phyloP scores from a whole-genome alignment of 2,888 invertebrate genomes.

The Paralinhomoeus sp. region DNA sequence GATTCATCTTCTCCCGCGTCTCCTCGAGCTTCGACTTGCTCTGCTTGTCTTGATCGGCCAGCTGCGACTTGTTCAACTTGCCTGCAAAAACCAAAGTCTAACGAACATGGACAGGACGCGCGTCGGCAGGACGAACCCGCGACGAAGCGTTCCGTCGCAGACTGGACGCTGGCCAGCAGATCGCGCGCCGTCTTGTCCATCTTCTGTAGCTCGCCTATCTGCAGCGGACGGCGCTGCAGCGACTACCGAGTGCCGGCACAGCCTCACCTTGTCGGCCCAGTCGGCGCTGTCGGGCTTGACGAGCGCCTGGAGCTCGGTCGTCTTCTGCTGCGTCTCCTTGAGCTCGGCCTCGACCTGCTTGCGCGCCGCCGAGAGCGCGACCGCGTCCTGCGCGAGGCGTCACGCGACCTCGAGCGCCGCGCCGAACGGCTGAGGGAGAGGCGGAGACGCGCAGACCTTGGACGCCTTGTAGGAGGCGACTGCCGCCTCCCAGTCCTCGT shows the following conservation, averaged over 20 bases:
- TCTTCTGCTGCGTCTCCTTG: constrained; percentile 35
- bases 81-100: constrained; percentile 4
- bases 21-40: constrained; percentile 10
- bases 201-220: constrained; percentile 37
- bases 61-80: constrained; percentile 8
- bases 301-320: constrained; percentile 34
- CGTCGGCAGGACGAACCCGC: constrained; percentile 29
- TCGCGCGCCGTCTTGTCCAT: constrained; percentile 31
- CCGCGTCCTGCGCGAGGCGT: constrained; percentile 6
- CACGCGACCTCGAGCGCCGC: too few species aligned
- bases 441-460: constrained; percentile 30
- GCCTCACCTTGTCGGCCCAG: constrained; percentile 37
- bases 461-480: constrained; percentile 38
- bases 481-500: constrained; percentile 39
- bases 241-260: too few species aligned
- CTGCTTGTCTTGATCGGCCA: constrained; percentile 9
- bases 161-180: constrained; percentile 29
- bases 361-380: constrained; percentile 24
- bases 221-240: neutral
- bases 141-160: constrained; percentile 40
- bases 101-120: neutral
- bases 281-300: constrained; percentile 40
- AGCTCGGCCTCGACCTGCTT: constrained; percentile 40
- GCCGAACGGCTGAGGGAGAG: too few species aligned
- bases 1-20: constrained; percentile 10